Conservation (phyloP, 2,113 vertebrate species). For the Bombycilla garrulus region DNA sequence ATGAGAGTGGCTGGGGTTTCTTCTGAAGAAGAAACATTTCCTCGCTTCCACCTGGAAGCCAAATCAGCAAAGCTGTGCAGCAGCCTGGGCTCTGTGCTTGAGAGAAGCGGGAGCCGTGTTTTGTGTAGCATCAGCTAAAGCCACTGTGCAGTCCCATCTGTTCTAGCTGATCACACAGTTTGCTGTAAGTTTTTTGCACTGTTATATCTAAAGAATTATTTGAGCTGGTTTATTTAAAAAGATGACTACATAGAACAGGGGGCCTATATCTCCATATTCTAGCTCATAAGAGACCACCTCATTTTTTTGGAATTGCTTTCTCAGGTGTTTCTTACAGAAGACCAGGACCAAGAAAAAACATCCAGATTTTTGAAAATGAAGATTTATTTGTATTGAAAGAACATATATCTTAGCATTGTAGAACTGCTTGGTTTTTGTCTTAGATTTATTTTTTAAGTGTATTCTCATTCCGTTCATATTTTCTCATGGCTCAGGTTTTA, state of each 20-base stretch:
- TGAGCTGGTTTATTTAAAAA: neutral
- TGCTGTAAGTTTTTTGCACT: neutral
- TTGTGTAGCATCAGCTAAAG: slow-evolving; percentile 23
- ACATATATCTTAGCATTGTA: neutral
- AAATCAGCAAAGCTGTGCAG: neutral
- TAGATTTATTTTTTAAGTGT: neutral
- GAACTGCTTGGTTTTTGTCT: neutral
- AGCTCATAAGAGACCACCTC: neutral
- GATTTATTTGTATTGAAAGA: neutral
- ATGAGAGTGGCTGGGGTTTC: neutral
- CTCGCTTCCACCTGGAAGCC: neutral
- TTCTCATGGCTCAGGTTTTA: neutral
- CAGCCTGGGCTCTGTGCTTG: neutral
- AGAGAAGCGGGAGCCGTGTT: neutral
- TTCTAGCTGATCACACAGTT: neutral
- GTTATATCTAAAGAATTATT: neutral
- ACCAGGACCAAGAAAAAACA: neutral
- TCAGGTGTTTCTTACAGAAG: neutral
- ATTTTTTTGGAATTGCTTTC: neutral
- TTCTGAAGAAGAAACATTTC: neutral
- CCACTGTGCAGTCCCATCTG: neutral
- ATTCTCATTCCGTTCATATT: neutral
- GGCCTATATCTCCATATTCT: neutral
- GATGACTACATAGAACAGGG: neutral
- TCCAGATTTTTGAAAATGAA: neutral